These are phyloP conservation scores for Eolophus roseicapilla DNA, from an alignment of 2,113 vertebrate species.

Conservation along the genomic window DNA sequence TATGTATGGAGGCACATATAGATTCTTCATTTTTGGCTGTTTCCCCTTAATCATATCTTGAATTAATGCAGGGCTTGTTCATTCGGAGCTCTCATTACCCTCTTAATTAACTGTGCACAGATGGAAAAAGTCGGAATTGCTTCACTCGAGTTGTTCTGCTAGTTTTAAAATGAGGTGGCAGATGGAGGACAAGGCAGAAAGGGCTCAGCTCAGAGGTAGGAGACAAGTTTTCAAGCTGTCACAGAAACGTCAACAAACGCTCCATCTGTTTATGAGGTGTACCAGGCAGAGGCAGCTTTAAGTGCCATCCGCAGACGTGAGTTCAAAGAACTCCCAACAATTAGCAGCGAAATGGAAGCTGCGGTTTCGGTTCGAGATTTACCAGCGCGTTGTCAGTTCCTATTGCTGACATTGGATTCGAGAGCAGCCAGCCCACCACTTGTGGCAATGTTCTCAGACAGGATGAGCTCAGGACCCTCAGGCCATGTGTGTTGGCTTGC, in stretches of 20 bases:
- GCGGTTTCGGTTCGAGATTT: neutral
- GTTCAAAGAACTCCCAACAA: constrained; percentile 64
- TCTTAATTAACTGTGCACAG: constrained; percentile 87
- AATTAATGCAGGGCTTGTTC: constrained; percentile 83
- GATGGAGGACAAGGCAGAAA: constrained; percentile 80
- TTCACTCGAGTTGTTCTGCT: constrained; percentile 83
- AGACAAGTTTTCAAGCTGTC: constrained; percentile 85
- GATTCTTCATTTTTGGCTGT: constrained; percentile 65
- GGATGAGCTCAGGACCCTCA: neutral
- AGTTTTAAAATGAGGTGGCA: constrained; percentile 83
- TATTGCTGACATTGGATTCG: accelerated
- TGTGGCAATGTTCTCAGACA: neutral
- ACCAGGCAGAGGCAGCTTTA: constrained; percentile 55
- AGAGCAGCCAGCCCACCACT: neutral
- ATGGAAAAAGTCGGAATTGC: constrained; percentile 85
- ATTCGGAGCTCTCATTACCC: constrained; percentile 83
- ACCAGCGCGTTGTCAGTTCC: neutral
- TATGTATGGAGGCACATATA: neutral
- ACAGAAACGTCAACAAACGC: constrained; percentile 79
- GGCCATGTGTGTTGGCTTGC: neutral
- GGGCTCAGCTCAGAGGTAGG: constrained; percentile 77
- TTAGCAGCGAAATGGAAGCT: constrained; percentile 28
- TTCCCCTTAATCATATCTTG: constrained; percentile 83
- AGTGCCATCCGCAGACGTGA: constrained; percentile 46
- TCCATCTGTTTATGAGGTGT: constrained; percentile 79